phyloP scores from a whole-genome alignment of 2,113 vertebrate genomes.

The Sinocyclocheilus anophthalmus region DNA sequence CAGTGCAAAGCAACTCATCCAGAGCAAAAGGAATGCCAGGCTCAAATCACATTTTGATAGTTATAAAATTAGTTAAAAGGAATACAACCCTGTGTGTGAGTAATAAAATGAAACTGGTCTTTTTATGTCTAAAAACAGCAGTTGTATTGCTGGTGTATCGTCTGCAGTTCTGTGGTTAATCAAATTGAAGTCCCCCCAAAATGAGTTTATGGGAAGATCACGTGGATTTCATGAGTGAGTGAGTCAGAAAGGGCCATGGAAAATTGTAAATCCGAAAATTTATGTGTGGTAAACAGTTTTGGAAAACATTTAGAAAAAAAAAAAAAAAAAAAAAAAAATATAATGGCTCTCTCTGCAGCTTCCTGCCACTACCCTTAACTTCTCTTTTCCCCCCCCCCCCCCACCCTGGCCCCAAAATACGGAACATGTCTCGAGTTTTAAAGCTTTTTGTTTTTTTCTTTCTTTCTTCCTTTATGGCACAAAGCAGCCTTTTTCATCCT shows the following conservation, averaged over 20 bases:
- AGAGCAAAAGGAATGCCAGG: not conserved
- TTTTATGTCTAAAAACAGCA: constrained; percentile 44
- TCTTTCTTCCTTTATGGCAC: not conserved
- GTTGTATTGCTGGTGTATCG: constrained; percentile 36
- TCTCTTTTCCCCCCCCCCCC: too few relatives aligned
- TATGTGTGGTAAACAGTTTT: constrained; percentile 60
- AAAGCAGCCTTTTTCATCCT: constrained; percentile 3
- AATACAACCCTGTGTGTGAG: not conserved
- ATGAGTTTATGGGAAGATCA: constrained; percentile 47
- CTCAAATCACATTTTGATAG: not conserved
- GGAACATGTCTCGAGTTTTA: too few relatives aligned
- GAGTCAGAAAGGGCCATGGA: constrained; percentile 36
- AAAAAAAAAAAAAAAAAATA: too few relatives aligned
- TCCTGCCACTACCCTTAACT: not conserved
- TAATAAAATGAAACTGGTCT: constrained; percentile 41
- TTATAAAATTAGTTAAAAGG: constrained; percentile 20
- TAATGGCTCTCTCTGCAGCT: not conserved
- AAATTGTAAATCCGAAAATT: constrained; percentile 57
- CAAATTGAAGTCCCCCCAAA: constrained; percentile 48
- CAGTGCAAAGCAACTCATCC: constrained; percentile 23
- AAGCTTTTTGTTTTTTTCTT: not conserved
- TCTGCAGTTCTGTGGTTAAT: constrained; percentile 54
- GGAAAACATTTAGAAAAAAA: too few relatives aligned
- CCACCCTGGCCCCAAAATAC: too few relatives aligned
- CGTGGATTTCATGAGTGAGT: constrained; percentile 47